Evolutionary conservation across 2,113 vertebrate species (phyloP).

Genomic region (Muntiacus reevesi): DNA sequence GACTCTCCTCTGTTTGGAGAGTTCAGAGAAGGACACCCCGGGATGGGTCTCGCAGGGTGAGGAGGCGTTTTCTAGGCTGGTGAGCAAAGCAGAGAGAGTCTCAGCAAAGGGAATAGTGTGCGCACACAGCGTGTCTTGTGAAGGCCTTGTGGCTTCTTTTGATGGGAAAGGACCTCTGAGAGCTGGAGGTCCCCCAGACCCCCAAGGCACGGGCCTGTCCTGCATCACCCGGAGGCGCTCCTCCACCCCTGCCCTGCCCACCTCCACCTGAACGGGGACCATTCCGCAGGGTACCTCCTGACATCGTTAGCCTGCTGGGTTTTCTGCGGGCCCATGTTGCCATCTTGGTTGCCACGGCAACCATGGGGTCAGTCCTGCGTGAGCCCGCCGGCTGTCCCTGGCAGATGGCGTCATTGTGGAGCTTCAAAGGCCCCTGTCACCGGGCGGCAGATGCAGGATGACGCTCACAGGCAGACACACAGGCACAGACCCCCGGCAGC

Average conservation of each 20-base stretch:
- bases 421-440: conserved; percentile 52
- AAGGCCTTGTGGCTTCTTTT: background rate
- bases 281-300: background rate
- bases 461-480: background rate
- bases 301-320: background rate
- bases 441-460: conserved; percentile 65
- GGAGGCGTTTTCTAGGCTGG: background rate
- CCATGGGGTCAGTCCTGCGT: conserved; percentile 11
- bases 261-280: background rate
- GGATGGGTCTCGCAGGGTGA: background rate
- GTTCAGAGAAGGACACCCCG: background rate
- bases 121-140: accelerated
- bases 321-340: conserved; percentile 10
- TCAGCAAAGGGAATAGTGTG: background rate
- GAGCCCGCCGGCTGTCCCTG: conserved; percentile 55
- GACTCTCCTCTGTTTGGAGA: background rate
- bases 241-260: background rate
- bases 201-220: background rate
- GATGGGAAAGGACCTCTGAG: background rate
- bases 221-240: background rate
- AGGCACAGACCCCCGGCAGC: background rate
- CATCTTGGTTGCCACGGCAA: conserved; percentile 77
- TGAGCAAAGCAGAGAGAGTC: too few species aligned
- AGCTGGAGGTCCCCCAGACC: background rate
- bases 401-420: conserved; percentile 71